These are phyloP conservation scores for Chaetogeoica ovagalla DNA, from an alignment of 2,888 invertebrate species.

Conservation along the genomic window DNA sequence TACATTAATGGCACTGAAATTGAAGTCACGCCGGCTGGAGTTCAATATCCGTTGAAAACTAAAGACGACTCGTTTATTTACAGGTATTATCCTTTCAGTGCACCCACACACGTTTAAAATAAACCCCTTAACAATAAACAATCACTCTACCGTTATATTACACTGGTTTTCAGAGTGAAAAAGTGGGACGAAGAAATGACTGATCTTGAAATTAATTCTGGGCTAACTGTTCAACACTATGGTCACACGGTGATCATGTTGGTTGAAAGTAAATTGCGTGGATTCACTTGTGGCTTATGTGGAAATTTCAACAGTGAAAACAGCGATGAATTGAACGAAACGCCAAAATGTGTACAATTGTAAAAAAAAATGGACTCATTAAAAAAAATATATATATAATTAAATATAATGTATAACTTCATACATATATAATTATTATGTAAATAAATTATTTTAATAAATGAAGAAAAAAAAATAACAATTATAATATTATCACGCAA, in stretches of 20 bases:
- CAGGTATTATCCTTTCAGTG: neutral
- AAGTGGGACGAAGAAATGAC: constrained; percentile 56
- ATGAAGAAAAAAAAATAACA: constrained; percentile 30
- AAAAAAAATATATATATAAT: constrained; percentile 25
- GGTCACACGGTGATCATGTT: constrained; percentile 57
- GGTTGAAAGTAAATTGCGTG: constrained; percentile 56
- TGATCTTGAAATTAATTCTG: constrained; percentile 57
- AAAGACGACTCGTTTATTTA: constrained; percentile 40
- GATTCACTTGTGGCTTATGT: constrained; percentile 58
- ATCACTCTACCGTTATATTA: neutral
- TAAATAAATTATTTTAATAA: constrained; percentile 47
- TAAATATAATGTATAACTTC: constrained; percentile 40
- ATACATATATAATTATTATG: constrained; percentile 41
- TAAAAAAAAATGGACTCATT: constrained; percentile 33
- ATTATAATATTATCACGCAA: constrained; percentile 40
- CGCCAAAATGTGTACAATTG: constrained; percentile 39
- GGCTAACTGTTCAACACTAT: constrained; percentile 57
- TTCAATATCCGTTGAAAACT: constrained; percentile 33
- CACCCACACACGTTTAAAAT: neutral
- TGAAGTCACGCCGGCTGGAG: constrained; percentile 17
- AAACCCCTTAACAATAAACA: neutral
- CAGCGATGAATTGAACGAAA: constrained; percentile 55
- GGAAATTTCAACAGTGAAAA: constrained; percentile 58
- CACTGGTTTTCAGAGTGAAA: constrained; percentile 54
- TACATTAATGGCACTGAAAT: constrained; percentile 37